These are phyloP conservation scores for Cephus spinipes DNA, from an alignment of 2,888 invertebrate genomes.

Conservation along the genomic window DNA sequence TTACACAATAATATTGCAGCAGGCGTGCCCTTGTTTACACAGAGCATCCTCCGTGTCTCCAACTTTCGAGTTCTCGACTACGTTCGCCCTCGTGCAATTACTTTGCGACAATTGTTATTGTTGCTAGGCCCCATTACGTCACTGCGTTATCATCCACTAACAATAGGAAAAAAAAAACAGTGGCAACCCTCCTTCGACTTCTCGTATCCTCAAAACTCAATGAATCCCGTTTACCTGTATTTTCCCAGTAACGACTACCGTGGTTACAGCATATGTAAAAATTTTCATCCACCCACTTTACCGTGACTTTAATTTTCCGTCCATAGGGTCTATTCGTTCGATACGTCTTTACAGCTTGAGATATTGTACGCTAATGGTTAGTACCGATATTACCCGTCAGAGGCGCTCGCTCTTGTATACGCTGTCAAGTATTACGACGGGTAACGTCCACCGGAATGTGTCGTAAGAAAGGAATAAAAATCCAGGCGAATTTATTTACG, in stretches of 20 bases:
- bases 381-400: neutral
- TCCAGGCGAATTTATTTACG: neutral
- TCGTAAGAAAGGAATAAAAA: neutral
- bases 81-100: conserved; percentile 14
- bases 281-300: neutral
- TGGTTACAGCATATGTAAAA: neutral
- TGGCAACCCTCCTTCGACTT: neutral
- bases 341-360: neutral
- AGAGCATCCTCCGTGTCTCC: conserved; percentile 21
- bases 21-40: conserved; percentile 21
- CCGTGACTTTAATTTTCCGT: neutral
- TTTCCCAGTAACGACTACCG: neutral
- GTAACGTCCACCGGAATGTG: neutral
- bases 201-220: neutral
- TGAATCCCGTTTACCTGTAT: neutral
- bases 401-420: neutral
- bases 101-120: conserved; percentile 19
- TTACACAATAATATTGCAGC: conserved; percentile 26
- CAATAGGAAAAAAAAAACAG: neutral
- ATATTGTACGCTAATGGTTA: neutral
- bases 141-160: neutral
- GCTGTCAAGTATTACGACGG: neutral
- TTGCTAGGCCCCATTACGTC: conserved; percentile 12
- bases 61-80: conserved; percentile 15
- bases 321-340: neutral